phyloP scores from a whole-genome alignment of 2,113 vertebrate species.

The Rana temporaria region DNA sequence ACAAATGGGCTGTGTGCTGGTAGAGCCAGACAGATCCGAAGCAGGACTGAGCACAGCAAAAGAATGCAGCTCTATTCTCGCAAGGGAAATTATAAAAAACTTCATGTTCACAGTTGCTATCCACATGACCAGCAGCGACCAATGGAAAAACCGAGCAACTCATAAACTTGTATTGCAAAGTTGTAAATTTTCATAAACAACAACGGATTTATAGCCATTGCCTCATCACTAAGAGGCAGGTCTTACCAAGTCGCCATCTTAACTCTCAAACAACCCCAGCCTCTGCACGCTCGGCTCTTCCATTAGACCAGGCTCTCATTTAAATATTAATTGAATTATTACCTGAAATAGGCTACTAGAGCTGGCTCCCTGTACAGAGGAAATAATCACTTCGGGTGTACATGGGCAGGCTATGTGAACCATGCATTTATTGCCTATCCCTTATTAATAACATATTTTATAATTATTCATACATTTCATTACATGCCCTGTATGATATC shows the following conservation, averaged over 20 bases:
- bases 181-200: constrained; percentile 99
- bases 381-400: too few species aligned
- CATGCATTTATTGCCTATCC: too few species aligned
- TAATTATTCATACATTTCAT: too few species aligned
- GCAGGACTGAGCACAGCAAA: constrained; percentile 85
- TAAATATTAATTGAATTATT: background rate
- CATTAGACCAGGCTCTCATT: background rate
- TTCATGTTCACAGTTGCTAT: constrained; percentile 95
- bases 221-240: constrained; percentile 86
- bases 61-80: constrained; percentile 94
- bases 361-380: background rate
- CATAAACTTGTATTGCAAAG: constrained; percentile 98
- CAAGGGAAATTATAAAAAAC: constrained; percentile 98
- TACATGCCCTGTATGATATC: background rate
- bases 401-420: too few species aligned
- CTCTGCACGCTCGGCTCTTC: constrained; percentile 30
- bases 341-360: background rate
- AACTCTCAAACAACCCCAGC: constrained; percentile 75
- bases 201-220: constrained; percentile 98
- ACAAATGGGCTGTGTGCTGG: constrained; percentile 68
- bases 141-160: constrained; percentile 88
- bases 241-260: constrained; percentile 96
- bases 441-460: too few species aligned
- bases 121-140: constrained; percentile 91
- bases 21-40: constrained; percentile 76